Conservation (phyloP, 2,888 invertebrate species). For the Alviniconcha strummeri region DNA sequence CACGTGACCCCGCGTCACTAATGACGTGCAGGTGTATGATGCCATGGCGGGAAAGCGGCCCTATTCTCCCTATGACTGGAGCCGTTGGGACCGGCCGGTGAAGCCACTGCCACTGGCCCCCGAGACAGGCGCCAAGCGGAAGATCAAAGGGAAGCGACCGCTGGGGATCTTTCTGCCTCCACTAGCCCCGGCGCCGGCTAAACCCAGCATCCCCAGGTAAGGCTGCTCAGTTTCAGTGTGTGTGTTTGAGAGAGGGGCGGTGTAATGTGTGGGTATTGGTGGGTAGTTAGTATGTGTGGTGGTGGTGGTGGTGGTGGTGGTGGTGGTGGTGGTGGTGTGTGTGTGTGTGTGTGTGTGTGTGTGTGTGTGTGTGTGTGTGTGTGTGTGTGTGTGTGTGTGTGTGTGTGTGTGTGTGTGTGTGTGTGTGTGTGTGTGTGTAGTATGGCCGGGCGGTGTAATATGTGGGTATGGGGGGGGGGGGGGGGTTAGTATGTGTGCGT, state of each 20-base stretch:
- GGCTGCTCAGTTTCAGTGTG: background rate
- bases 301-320: background rate
- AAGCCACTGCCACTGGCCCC: too few species aligned
- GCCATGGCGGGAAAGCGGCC: conserved; percentile 13
- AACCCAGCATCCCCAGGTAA: background rate
- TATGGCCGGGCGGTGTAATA: background rate
- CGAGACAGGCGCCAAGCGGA: too few species aligned
- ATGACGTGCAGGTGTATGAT: background rate
- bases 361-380: conserved; percentile 9
- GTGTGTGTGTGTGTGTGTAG: background rate
- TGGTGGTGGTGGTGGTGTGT: background rate
- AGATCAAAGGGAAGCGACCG: background rate
- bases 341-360: conserved; percentile 16
- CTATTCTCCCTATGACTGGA: background rate
- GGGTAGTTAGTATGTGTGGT: background rate
- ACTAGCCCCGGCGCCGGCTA: background rate
- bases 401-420: background rate
- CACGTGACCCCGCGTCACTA: too few species aligned
- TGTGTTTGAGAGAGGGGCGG: too few species aligned
- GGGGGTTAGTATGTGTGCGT: background rate
- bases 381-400: background rate
- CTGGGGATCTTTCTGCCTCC: background rate
- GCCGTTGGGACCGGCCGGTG: too few species aligned
- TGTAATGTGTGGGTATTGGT: too few species aligned
- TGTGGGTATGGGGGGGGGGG: too few species aligned